Percentiles rank a stretch among this genome's conserved stretches.
Conservation (phyloP, 2,888 invertebrate species). For the Polyommatus iphigenia region DNA sequence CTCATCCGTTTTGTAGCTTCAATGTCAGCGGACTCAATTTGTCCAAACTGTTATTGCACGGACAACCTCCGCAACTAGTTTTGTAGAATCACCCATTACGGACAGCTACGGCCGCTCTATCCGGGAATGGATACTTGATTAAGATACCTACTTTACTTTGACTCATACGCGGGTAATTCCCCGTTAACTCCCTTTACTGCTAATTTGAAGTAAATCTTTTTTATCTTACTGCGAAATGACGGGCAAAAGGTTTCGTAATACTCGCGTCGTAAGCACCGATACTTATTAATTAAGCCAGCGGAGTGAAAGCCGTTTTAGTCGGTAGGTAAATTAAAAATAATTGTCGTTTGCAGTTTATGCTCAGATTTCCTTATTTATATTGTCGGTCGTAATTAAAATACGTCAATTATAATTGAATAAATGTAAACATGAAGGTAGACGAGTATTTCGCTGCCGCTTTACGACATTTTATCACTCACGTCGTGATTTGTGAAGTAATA, state of each 20-base stretch:
- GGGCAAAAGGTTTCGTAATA: constrained; percentile 18
- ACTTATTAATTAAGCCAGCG: constrained; percentile 16
- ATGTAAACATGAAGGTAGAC: background rate
- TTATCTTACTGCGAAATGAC: constrained; percentile 41
- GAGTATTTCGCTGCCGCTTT: background rate
- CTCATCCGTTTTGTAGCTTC: constrained; percentile 52
- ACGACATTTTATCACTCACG: background rate
- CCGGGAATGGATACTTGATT: constrained; percentile 74
- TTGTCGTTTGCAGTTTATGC: constrained; percentile 8
- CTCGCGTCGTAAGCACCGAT: constrained; percentile 9
- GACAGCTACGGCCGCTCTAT: constrained; percentile 65
- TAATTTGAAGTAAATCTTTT: constrained; percentile 54
- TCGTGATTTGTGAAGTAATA: background rate
- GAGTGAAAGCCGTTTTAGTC: constrained; percentile 27
- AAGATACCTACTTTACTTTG: constrained; percentile 73
- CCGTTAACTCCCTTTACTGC: constrained; percentile 62
- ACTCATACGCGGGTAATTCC: constrained; percentile 57
- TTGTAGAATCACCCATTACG: constrained; percentile 68
- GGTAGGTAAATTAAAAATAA: constrained; percentile 21
- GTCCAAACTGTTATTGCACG: constrained; percentile 74
- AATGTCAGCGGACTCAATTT: constrained; percentile 73
- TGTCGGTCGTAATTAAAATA: constrained; percentile 4
- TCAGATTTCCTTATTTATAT: constrained; percentile 7
- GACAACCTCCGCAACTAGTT: constrained; percentile 59
- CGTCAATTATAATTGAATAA: background rate